Percentiles rank a stretch among this genome's conserved stretches.
These are phyloP conservation scores for Rhinopomastus cyanomelas DNA, from an alignment of 2,113 vertebrate species.

Conservation along the genomic window DNA sequence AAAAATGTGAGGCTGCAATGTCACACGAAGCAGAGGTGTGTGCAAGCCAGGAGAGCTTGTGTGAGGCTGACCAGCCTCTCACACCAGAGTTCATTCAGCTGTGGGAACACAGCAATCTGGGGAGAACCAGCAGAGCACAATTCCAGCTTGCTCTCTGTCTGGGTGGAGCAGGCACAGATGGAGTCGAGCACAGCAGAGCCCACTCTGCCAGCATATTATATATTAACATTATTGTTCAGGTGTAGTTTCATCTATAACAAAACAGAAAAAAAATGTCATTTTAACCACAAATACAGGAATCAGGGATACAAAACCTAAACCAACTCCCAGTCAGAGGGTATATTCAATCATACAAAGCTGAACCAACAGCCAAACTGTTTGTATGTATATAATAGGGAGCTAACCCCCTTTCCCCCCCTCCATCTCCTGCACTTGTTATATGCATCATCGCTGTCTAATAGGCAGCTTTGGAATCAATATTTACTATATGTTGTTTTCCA, in stretches of 20 bases:
- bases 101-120: background rate
- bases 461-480: conserved; percentile 16
- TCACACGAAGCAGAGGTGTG: background rate
- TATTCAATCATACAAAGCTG: background rate
- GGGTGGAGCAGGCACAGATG: background rate
- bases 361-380: background rate
- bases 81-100: background rate
- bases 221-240: background rate
- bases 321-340: background rate
- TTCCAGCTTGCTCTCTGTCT: background rate
- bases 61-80: background rate
- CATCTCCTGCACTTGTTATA: background rate
- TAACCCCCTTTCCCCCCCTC: background rate
- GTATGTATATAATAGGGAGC: background rate
- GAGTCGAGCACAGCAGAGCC: rapidly evolving
- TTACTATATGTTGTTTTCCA: conserved; percentile 14
- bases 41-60: background rate
- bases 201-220: background rate
- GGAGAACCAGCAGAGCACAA: background rate
- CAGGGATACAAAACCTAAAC: background rate
- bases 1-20: background rate
- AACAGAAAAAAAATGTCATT: background rate
- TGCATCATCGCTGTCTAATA: background rate
- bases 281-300: background rate
- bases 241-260: background rate